These are phyloP conservation scores for Clivina fossor DNA, from an alignment of 2,888 invertebrate genomes.

Conservation along the genomic window DNA sequence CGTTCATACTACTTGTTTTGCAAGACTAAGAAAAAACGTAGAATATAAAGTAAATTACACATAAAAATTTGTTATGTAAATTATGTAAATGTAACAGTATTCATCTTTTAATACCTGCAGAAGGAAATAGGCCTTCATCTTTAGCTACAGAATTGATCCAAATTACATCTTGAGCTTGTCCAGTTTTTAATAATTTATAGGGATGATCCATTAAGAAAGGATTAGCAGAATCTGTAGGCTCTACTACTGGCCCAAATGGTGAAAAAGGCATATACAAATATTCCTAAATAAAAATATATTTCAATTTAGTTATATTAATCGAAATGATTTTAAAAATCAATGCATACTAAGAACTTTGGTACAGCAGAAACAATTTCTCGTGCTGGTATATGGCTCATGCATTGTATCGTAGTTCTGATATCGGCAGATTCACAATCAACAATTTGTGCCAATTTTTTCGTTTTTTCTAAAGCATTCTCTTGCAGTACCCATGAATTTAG, in stretches of 20 bases:
- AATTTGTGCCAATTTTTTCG: conserved; percentile 60
- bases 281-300: conserved; percentile 49
- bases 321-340: neutral
- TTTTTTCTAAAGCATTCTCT: conserved; percentile 61
- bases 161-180: conserved; percentile 66
- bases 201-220: conserved; percentile 71
- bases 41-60: too few relatives aligned
- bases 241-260: conserved; percentile 73
- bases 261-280: conserved; percentile 69
- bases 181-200: conserved; percentile 60
- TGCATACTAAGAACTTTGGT: conserved; percentile 60
- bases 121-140: conserved; percentile 75
- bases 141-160: conserved; percentile 69
- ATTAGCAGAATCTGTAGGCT: conserved; percentile 56
- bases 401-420: conserved; percentile 62
- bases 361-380: conserved; percentile 61
- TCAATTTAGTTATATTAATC: neutral
- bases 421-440: conserved; percentile 64
- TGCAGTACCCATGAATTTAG: conserved; percentile 62
- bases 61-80: too few relatives aligned
- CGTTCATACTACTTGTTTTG: too few relatives aligned
- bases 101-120: conserved; percentile 57
- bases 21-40: too few relatives aligned
- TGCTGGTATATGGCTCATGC: conserved; percentile 64
- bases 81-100: neutral